Percentiles rank a stretch among this genome's conserved stretches.
These are phyloP conservation scores for Neodiprion lecontei DNA, from an alignment of 1,140 invertebrate genomes.

Conservation along the genomic window DNA sequence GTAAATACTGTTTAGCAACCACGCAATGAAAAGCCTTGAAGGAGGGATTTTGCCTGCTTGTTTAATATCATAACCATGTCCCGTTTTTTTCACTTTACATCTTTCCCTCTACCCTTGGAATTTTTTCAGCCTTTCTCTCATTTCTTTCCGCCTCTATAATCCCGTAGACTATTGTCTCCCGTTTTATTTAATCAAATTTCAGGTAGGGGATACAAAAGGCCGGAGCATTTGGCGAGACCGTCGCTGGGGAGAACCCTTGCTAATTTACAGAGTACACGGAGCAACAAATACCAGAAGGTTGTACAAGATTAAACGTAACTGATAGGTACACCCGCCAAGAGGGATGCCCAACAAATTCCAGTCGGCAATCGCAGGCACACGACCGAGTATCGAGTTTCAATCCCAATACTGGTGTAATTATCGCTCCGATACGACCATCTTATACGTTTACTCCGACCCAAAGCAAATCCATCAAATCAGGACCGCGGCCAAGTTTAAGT, in stretches of 20 bases:
- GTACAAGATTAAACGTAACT: neutral
- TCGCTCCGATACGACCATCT: no score
- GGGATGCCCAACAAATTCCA: no score
- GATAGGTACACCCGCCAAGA: neutral
- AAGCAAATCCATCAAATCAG: no score
- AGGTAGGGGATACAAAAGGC: neutral
- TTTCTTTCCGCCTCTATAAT: neutral
- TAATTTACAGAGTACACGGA: conserved; percentile 1
- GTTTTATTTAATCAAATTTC: neutral
- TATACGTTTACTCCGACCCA: no score
- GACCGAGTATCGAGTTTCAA: no score
- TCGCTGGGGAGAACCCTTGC: neutral
- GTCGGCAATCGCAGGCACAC: no score
- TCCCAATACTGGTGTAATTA: no score
- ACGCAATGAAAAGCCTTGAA: no score
- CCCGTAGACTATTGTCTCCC: neutral
- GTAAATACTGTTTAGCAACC: no score
- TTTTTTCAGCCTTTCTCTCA: neutral
- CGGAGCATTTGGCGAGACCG: neutral
- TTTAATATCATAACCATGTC: neutral
- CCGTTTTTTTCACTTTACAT: neutral
- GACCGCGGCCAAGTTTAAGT: no score
- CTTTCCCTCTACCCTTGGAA: neutral
- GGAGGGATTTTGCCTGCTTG: no score
- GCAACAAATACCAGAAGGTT: neutral